Conservation (phyloP, 2,113 vertebrate genomes). For the Elgaria multicarinata region DNA sequence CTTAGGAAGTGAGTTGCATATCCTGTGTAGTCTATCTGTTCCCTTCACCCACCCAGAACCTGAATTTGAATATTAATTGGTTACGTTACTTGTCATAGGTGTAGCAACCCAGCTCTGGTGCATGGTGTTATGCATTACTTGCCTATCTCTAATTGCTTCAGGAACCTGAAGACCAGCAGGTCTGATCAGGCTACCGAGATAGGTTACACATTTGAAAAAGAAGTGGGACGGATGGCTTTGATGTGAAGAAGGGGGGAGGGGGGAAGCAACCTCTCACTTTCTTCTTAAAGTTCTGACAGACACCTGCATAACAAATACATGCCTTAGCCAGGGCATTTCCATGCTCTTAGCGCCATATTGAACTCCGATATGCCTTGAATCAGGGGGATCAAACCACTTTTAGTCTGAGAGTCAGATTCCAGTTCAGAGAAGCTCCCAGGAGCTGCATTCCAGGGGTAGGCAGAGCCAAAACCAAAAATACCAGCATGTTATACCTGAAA, state of each 20-base stretch:
- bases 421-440: too few relatives aligned
- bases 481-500: too few relatives aligned
- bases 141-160: not conserved
- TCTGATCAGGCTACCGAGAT: not conserved
- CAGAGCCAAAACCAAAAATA: too few relatives aligned
- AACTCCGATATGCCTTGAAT: too few relatives aligned
- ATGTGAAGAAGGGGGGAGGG: not conserved
- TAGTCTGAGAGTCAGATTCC: too few relatives aligned
- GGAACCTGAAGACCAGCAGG: not conserved
- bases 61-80: not conserved
- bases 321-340: too few relatives aligned
- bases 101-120: not conserved
- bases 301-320: not conserved
- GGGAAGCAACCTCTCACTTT: not conserved
- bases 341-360: not conserved
- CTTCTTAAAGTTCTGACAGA: not conserved
- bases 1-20: not conserved
- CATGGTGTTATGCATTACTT: not conserved
- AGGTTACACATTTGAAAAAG: not conserved
- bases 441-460: too few relatives aligned
- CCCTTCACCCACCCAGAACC: not conserved
- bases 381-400: too few relatives aligned
- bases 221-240: not conserved
- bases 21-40: not conserved
- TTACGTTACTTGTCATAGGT: not conserved